Base-by-base conservation (phyloP, 1,140 invertebrate species). In the Stegodyphus dumicola region DNA sequence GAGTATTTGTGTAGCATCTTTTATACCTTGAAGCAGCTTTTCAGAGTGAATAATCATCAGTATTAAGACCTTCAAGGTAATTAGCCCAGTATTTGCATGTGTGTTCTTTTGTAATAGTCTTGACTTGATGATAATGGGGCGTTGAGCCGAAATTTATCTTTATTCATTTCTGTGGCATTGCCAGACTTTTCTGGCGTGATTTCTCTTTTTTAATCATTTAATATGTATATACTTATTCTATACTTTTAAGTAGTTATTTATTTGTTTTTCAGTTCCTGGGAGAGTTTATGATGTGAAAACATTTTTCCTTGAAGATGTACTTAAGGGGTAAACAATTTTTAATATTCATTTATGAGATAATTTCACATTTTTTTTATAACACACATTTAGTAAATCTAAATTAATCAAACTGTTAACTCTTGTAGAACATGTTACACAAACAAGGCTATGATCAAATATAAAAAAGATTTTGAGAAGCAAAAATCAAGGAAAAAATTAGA, bases 231-330 rank as follows among this genome's bases (percentile, higher is more conserved):
- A 56, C 10, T 17, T n/a, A n/a, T 17, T 17, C 65, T 66, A 17
- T 66, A 17, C 65, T 17, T 60, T 60, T 60, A 10, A 52, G 9
- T 48, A 69, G 17, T 69, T 15, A 60, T 60, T 60, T 71, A 7
- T 64, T 81, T 81, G 71, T 84, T 78, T 89, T 90, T 81, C 87
- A 93, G 94, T 98, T 75, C 94, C 95, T 76, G 96, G 96, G 0
- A 93, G 94, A 66, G 90, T 93, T n/a, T 95, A 93, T 90, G 93
- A 94, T 10, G 96, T 98, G 0, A 93, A 95, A 73, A 92, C 94
- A 53, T 95, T 93, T 89, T 96, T 94, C 89, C 88, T 99, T 13
- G 96, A 97, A 89, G 95, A 99, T 87, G 91, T 98, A 64, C 91
- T 99, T 0, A 92, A 86, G 81, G 73, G 80, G 84, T 87, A 74